A percentile compares a stretch with the other conserved stretches of the same genome.
These are phyloP conservation scores for Pseudomyrmex dendroicus DNA, from an alignment of 1,140 invertebrate species.

Conservation along the genomic window DNA sequence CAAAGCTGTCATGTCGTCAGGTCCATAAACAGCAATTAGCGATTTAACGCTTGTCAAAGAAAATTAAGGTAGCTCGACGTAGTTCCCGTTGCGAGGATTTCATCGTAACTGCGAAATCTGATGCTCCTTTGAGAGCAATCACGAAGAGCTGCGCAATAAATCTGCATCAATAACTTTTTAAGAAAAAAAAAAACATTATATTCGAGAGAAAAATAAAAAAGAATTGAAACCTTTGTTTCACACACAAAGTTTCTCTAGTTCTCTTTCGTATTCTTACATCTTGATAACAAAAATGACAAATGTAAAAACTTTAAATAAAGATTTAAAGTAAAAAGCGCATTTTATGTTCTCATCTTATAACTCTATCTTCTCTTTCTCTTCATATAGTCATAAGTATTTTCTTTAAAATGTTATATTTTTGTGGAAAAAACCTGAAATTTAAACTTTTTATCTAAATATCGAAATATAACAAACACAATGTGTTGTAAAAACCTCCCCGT, in stretches of 20 bases:
- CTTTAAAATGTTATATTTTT: too few species aligned
- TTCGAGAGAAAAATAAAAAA: too few species aligned
- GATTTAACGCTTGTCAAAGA: slow-evolving; percentile 34
- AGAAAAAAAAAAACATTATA: background rate
- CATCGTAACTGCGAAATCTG: slow-evolving; percentile 44
- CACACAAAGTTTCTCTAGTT: background rate
- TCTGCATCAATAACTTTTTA: slow-evolving; percentile 19
- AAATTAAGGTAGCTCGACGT: background rate
- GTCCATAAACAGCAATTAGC: slow-evolving; percentile 35
- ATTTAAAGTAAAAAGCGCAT: background rate
- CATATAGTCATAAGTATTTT: too few species aligned
- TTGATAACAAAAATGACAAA: background rate
- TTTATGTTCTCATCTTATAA: too few species aligned
- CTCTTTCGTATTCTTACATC: too few species aligned
- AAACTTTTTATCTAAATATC: too few species aligned
- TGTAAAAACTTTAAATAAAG: background rate
- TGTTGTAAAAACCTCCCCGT: too few species aligned
- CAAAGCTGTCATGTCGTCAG: background rate
- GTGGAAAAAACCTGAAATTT: too few species aligned
- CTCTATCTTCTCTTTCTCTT: too few species aligned
- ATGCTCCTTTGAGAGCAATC: slow-evolving; percentile 23
- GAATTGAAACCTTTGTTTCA: background rate
- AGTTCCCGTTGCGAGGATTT: slow-evolving; percentile 32
- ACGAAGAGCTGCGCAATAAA: slow-evolving; percentile 32
- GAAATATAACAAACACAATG: too few species aligned